Evolutionary conservation across 2,797 vertebrate species (phyloP), one percentile per base, ranked within the genome.

Genomic region (Fringilla coelebs): DNA sequence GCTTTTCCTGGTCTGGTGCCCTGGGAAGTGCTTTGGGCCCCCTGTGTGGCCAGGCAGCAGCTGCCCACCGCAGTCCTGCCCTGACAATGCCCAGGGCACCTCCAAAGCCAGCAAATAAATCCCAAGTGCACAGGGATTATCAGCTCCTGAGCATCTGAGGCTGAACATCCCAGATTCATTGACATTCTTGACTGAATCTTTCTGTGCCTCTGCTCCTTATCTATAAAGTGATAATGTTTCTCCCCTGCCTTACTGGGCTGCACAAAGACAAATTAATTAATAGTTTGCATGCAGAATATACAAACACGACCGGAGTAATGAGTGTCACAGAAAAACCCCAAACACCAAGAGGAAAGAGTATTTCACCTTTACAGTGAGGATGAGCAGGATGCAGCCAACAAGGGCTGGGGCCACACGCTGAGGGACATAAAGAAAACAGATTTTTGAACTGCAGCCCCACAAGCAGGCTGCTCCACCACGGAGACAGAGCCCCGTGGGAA

Each of bases 231-330:
- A 83, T 65, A 61, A 65, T 68, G 52, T 38, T 83, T 46, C 63
- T 91, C 38, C 65, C n/a, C 28, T 85, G 81, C 81, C 61, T 83
- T 74, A 19, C 29, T 65, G 61, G 65, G 87, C 68, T 92, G 80
- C 75, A 57, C 38, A 62, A 82, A 77, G 65, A 94, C 65, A 83
- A 92, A 91, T 91, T 93, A 94, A 95, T 94, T 92, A 93, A 80
- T 17, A 49, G 57, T 17, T 74, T 77, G 57, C 65, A 34, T 51
- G 68, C 54, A 74, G 88, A 95, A 83, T 68, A 91, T 95, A 92
- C 75, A 91, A 91, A 93, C 79, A 68, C 0, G 7, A 76, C 60
- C 12, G 17, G 41, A 74, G 75, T 71, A 93, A 93, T 36, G 75
- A 92, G 68, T 66, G 68, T 41, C 84, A 85, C 0, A 1, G 51